Percentiles rank a stretch among this genome's conserved stretches.
These are phyloP conservation scores for Hedya salicella DNA, from an alignment of 2,888 invertebrate genomes.

Conservation along the genomic window DNA sequence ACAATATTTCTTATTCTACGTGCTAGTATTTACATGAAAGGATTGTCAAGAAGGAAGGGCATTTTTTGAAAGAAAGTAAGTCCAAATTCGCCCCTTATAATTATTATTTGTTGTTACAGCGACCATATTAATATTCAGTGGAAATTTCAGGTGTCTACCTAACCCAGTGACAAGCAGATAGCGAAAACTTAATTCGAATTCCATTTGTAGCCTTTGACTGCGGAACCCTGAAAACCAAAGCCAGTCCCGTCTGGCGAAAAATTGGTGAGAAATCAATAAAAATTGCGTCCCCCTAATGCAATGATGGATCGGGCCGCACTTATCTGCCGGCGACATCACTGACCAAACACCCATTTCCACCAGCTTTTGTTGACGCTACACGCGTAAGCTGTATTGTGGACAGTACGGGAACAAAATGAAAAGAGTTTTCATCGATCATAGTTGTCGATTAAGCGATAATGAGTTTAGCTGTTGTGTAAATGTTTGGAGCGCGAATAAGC, in stretches of 20 bases:
- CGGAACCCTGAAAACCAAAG: conserved; percentile 32
- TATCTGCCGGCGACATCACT: conserved; percentile 76
- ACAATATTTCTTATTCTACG: too few species aligned
- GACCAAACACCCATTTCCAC: conserved; percentile 58
- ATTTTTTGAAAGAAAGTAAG: too few species aligned
- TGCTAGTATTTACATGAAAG: too few species aligned
- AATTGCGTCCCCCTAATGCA: conserved; percentile 73
- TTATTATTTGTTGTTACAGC: too few species aligned
- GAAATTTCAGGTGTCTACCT: too few species aligned
- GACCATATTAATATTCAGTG: too few species aligned
- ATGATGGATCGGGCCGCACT: conserved; percentile 74
- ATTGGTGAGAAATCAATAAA: conserved; percentile 75
- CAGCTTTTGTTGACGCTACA: conserved; percentile 52
- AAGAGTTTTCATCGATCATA: conserved; percentile 41
- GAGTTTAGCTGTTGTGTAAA: conserved; percentile 31
- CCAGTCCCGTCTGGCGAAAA: conserved; percentile 51
- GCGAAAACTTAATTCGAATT: too few species aligned
- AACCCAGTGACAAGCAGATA: too few species aligned
- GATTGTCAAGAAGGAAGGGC: too few species aligned
- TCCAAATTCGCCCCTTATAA: too few species aligned
- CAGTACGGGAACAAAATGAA: conserved; percentile 27
- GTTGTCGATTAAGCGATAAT: conserved; percentile 28
- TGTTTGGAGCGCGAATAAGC: not conserved
- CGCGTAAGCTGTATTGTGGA: conserved; percentile 24
- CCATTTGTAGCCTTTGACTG: too few species aligned